Conservation (phyloP, 1,140 invertebrate genomes). For the Magallana ariakensis region DNA sequence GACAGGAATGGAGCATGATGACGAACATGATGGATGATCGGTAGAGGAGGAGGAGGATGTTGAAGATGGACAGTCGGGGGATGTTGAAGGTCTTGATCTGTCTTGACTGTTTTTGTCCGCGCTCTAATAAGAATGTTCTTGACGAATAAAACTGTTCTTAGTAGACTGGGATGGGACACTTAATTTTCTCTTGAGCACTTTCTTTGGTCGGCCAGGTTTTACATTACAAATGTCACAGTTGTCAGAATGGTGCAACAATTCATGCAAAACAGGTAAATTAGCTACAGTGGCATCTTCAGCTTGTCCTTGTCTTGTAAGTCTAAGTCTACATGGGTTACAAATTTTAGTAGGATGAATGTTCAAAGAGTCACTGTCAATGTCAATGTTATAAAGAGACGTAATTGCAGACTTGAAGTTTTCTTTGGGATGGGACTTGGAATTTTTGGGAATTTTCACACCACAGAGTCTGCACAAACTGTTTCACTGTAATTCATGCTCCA, state of each 20-base stretch:
- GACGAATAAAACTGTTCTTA: no score
- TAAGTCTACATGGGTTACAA: not conserved
- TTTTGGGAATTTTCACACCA: not conserved
- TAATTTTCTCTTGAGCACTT: not conserved
- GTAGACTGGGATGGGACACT: not conserved
- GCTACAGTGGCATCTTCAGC: not conserved
- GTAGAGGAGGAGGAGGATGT: no score
- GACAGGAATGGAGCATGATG: no score
- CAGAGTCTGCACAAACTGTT: not conserved
- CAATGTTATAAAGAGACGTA: conserved; percentile 3
- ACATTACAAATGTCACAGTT: not conserved
- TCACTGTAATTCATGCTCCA: conserved; percentile 3
- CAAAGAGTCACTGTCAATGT: conserved; percentile 10
- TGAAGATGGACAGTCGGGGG: no score
- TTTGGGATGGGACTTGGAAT: not conserved
- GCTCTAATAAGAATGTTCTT: no score
- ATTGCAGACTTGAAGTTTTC: not conserved
- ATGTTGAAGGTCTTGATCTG: no score
- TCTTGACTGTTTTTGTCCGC: no score
- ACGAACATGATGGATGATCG: no score
- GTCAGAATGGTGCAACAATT: not conserved
- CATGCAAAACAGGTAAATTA: not conserved
- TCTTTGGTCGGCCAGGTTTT: not conserved
- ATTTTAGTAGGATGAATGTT: not conserved
- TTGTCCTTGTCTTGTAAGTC: not conserved